phyloP scores from a whole-genome alignment of 2,888 invertebrate genomes.

The Heteromurus nitidus region DNA sequence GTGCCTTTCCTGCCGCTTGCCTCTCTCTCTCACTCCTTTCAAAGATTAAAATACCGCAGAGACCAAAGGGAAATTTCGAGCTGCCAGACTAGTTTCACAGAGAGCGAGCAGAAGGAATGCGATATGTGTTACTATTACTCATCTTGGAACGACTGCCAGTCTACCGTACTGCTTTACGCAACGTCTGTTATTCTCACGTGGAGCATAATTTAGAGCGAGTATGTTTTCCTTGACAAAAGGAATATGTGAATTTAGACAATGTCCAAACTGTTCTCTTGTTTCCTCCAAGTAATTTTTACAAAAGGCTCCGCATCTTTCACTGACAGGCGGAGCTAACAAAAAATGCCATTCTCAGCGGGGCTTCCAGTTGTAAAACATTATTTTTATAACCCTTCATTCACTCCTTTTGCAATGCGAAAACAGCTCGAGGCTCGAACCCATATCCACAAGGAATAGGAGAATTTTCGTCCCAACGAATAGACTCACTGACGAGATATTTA shows the following conservation, averaged over 20 bases:
- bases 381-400: slow-evolving; percentile 54
- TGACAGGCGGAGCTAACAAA: slow-evolving; percentile 38
- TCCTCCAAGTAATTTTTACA: slow-evolving; percentile 36
- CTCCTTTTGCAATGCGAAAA: slow-evolving; percentile 4
- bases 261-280: slow-evolving; percentile 48
- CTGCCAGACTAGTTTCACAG: slow-evolving; percentile 20
- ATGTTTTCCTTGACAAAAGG: too few species aligned
- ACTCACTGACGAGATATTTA: slow-evolving; percentile 49
- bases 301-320: slow-evolving; percentile 43
- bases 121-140: slow-evolving; percentile 10
- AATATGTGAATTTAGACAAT: slow-evolving; percentile 43
- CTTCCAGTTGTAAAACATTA: slow-evolving; percentile 46
- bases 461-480: too few species aligned
- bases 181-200: not conserved
- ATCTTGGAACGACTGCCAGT: not conserved
- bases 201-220: not conserved
- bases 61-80: slow-evolving; percentile 27
- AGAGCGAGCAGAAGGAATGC: slow-evolving; percentile 11
- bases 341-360: slow-evolving; percentile 52
- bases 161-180: too few species aligned
- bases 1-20: not conserved
- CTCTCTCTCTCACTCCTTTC: not conserved
- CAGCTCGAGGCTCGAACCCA: slow-evolving; percentile 21
- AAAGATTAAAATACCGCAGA: slow-evolving; percentile 28
- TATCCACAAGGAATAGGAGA: too few species aligned